A percentile compares a stretch with the other conserved stretches of the same genome.
These are phyloP conservation scores for Lytechinus pictus DNA, from an alignment of 35 echinoderm and acorn worm species.

Conservation along the genomic window DNA sequence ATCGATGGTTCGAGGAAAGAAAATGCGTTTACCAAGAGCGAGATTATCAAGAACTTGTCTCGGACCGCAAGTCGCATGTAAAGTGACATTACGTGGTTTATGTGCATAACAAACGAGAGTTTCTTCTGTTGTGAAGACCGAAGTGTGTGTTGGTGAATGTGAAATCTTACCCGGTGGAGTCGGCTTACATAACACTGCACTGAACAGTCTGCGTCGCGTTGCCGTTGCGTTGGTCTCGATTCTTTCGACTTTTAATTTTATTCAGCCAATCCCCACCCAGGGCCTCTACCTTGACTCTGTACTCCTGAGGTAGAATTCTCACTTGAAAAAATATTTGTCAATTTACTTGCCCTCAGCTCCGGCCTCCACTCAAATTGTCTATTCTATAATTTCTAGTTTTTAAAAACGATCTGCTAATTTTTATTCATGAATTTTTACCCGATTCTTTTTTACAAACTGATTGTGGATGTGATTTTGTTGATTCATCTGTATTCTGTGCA, in stretches of 20 bases:
- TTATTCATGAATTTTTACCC: no score
- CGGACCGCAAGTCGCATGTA: constrained; percentile 20
- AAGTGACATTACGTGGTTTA: constrained; percentile 13
- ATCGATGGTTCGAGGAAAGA: background rate
- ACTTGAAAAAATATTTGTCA: background rate
- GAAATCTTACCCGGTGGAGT: background rate
- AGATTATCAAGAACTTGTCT: constrained; percentile 57
- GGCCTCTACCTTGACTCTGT: no score
- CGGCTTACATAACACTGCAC: background rate
- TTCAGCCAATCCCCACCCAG: no score
- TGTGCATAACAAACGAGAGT: background rate
- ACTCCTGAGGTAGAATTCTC: background rate
- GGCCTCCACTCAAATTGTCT: background rate
- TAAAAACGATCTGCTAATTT: no score
- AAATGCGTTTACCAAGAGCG: constrained; percentile 55
- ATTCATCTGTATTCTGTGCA: no score
- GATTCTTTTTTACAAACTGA: no score
- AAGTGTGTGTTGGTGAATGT: background rate
- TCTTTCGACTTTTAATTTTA: background rate
- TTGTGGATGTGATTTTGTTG: no score
- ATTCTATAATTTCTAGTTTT: no score
- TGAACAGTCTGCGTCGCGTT: background rate
- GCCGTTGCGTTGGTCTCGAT: background rate
- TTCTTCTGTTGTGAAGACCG: background rate
- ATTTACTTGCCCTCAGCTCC: background rate